These are phyloP conservation scores for Chaunax sp. DNA, from an alignment of 2,797 vertebrate genomes.

Conservation along the genomic window DNA sequence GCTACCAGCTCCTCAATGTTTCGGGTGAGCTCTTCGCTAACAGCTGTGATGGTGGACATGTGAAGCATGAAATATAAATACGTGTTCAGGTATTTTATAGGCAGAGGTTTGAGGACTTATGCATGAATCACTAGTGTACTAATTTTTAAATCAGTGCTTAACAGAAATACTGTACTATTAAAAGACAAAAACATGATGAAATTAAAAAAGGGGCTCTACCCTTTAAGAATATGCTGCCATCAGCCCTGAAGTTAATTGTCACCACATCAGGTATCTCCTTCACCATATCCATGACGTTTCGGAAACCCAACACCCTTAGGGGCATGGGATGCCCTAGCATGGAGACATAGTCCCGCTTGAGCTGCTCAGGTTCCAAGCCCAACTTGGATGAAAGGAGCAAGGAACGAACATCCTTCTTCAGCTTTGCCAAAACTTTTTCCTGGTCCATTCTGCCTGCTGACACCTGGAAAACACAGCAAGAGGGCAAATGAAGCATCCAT, in stretches of 20 bases:
- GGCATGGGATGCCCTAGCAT: conserved; percentile 89
- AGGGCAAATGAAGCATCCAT: background rate
- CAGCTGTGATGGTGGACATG: conserved; percentile 69
- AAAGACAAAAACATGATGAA: background rate
- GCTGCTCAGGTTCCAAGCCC: conserved; percentile 82
- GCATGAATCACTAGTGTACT: background rate
- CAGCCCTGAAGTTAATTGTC: conserved; percentile 58
- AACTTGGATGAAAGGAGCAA: conserved; percentile 88
- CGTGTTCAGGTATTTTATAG: background rate
- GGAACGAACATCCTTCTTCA: conserved; percentile 91
- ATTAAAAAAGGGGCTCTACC: conserved; percentile 72
- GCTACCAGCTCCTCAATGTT: conserved; percentile 87
- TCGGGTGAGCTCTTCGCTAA: conserved; percentile 87
- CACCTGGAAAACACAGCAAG: conserved; percentile 42
- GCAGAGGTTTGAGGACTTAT: background rate
- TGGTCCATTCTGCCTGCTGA: conserved; percentile 72
- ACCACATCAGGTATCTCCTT: conserved; percentile 90
- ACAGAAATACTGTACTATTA: background rate
- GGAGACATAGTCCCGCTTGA: conserved; percentile 85
- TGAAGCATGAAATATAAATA: background rate
- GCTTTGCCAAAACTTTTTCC: conserved; percentile 73
- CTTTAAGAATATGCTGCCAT: conserved; percentile 80
- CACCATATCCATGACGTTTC: conserved; percentile 87
- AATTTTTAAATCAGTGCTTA: background rate
- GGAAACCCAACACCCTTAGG: conserved; percentile 85